Percentiles rank a stretch among this genome's conserved stretches.
These are phyloP conservation scores for Zeus faber DNA, from an alignment of 2,113 vertebrate genomes.

Conservation along the genomic window DNA sequence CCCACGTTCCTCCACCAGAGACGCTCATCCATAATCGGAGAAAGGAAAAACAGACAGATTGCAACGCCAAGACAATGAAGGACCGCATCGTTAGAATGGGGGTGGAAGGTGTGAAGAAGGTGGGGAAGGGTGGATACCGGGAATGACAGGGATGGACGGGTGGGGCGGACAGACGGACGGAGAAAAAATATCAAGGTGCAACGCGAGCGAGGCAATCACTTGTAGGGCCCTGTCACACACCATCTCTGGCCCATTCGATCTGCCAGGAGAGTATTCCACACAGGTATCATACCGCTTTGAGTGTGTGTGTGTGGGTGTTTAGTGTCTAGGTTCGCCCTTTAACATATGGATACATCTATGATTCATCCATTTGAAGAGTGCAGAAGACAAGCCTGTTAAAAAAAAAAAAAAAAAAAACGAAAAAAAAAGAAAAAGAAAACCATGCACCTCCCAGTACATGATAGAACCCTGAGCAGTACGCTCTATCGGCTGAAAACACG, in stretches of 20 bases:
- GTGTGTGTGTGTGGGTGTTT: conserved; percentile 3
- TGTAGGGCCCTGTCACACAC: conserved; percentile 20
- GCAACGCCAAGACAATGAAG: conserved; percentile 17
- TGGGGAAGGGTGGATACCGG: conserved; percentile 12
- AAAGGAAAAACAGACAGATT: conserved; percentile 21
- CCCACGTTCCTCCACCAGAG: conserved; percentile 15
- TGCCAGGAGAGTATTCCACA: too few relatives aligned
- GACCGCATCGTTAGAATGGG: conserved; percentile 22
- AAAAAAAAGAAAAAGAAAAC: background rate
- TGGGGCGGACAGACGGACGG: too few relatives aligned
- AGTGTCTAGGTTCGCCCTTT: background rate
- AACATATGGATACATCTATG: background rate
- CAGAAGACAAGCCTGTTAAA: background rate
- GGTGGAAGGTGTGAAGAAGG: too few relatives aligned
- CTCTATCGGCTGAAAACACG: too few relatives aligned
- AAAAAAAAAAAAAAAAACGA: background rate
- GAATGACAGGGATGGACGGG: too few relatives aligned
- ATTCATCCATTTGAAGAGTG: background rate
- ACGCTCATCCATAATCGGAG: conserved; percentile 12
- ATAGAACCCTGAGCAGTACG: background rate
- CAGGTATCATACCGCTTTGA: too few relatives aligned
- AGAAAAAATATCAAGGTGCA: background rate
- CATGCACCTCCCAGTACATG: background rate
- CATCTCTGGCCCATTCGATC: conserved; percentile 15
- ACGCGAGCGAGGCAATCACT: conserved; percentile 14